A percentile compares a stretch with the other conserved stretches of the same genome.
Evolutionary conservation across 2,113 vertebrate species (phyloP).

Genomic region (Archocentrus centrarchus): DNA sequence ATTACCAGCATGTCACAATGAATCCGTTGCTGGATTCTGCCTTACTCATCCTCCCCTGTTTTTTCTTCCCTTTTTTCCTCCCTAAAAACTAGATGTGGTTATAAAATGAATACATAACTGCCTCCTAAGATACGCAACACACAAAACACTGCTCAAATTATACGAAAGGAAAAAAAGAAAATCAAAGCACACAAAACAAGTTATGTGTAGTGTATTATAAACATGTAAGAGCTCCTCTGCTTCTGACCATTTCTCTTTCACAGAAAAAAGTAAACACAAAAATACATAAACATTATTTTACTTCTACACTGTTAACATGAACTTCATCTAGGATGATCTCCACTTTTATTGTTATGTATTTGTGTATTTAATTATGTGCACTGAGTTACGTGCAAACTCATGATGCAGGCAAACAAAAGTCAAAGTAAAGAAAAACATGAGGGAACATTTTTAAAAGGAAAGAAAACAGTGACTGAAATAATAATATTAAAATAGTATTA

Average conservation of each 20-base stretch:
- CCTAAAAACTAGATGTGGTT: background rate
- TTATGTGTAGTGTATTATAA: too few species aligned
- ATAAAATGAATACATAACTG: background rate
- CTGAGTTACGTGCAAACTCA: too few species aligned
- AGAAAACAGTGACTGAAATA: background rate
- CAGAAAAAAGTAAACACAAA: too few species aligned
- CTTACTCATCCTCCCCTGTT: background rate
- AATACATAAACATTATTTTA: too few species aligned
- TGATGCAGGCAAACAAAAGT: too few species aligned
- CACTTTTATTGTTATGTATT: background rate
- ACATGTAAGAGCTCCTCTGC: too few species aligned
- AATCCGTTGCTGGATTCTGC: background rate
- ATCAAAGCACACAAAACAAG: too few species aligned
- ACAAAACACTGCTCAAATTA: background rate
- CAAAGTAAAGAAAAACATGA: background rate
- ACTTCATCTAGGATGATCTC: background rate
- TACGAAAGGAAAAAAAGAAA: too few species aligned
- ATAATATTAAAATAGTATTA: background rate
- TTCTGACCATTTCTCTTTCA: too few species aligned
- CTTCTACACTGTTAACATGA: too few species aligned
- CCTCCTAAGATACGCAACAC: background rate
- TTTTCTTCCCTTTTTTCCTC: background rate
- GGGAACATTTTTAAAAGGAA: background rate
- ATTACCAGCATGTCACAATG: slow-evolving; percentile 12
- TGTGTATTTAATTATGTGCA: background rate